A percentile compares a stretch with the other conserved stretches of the same genome.
phyloP scores from a whole-genome alignment of 2,888 invertebrate genomes.

The Rhamphomyia laevipes region DNA sequence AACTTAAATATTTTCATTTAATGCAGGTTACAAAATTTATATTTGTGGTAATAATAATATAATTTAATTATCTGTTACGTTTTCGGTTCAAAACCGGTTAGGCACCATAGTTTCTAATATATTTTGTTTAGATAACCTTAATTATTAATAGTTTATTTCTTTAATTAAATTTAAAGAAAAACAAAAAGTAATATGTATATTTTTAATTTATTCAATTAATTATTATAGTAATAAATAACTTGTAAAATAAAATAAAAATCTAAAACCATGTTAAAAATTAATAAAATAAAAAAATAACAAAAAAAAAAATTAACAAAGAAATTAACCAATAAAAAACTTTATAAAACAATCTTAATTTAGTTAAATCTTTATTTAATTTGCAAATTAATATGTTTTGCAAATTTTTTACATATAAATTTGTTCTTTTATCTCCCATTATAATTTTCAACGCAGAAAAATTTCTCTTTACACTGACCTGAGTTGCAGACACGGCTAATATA shows the following conservation, averaged over 20 bases:
- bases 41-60: too few relatives aligned
- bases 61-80: too few relatives aligned
- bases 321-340: background rate
- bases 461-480: background rate
- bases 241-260: too few relatives aligned
- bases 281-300: background rate
- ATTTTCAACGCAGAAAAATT: background rate
- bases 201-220: too few relatives aligned
- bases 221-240: too few relatives aligned
- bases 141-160: background rate
- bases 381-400: background rate
- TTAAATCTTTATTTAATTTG: background rate
- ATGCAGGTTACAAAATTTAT: too few relatives aligned
- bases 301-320: background rate
- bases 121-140: background rate
- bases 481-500: background rate
- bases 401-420: background rate
- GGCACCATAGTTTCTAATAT: background rate
- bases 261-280: background rate
- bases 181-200: too few relatives aligned
- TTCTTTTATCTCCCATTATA: background rate
- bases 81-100: background rate
- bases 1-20: too few relatives aligned
- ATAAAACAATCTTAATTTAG: background rate
- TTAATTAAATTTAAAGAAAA: too few relatives aligned